Percentiles rank a stretch among this genome's conserved stretches.
These are phyloP conservation scores for Troides aeacus DNA, from an alignment of 2,888 invertebrate genomes.

Conservation along the genomic window DNA sequence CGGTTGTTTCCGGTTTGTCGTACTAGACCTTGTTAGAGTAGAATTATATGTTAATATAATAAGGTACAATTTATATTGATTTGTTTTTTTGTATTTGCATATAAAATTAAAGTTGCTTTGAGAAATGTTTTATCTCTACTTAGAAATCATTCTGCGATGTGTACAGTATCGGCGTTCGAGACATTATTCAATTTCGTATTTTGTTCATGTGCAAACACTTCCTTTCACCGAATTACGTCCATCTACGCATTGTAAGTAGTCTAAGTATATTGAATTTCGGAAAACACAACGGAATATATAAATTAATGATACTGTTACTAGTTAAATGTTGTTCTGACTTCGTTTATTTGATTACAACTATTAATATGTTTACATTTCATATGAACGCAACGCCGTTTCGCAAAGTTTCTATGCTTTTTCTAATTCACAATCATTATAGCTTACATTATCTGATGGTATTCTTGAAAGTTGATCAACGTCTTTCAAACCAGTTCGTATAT, in stretches of 20 bases:
- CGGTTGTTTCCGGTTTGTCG: no score
- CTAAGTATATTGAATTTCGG: not conserved
- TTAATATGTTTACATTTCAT: no score
- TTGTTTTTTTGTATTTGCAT: not conserved
- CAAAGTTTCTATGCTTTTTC: no score
- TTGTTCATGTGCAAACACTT: slow-evolving; percentile 20
- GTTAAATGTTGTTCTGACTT: no score
- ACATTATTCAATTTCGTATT: slow-evolving; percentile 23
- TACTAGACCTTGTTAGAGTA: no score
- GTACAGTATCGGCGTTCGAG: not conserved
- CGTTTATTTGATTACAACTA: no score
- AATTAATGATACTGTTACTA: not conserved
- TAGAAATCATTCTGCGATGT: not conserved
- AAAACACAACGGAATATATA: not conserved
- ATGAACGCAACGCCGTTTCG: no score
- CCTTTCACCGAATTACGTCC: slow-evolving; percentile 27
- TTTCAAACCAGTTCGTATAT: no score
- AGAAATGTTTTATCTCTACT: not conserved
- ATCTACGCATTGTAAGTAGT: slow-evolving; percentile 20
- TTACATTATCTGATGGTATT: no score
- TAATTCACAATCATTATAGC: no score
- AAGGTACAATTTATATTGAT: not conserved
- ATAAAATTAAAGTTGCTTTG: not conserved
- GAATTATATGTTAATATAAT: not conserved
- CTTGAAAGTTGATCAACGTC: no score